A percentile compares a stretch with the other conserved stretches of the same genome.
phyloP scores from a whole-genome alignment of 2,113 vertebrate genomes.

The Phalacrocorax carbo region DNA sequence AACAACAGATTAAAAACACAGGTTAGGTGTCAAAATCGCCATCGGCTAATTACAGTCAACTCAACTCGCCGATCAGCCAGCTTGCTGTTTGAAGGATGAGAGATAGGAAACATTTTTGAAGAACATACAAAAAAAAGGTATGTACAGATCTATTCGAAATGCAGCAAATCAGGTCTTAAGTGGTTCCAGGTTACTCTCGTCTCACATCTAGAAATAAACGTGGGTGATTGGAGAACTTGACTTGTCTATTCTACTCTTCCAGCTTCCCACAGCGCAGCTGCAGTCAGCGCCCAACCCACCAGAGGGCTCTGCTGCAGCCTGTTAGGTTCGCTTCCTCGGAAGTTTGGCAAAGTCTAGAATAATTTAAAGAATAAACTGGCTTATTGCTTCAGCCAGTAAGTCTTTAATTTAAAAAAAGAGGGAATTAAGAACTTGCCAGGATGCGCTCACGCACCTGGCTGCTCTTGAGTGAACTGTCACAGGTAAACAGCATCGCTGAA shows the following conservation, averaged over 20 bases:
- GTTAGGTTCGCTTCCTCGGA: background rate
- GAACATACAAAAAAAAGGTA: slow-evolving; percentile 28
- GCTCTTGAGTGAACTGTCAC: background rate
- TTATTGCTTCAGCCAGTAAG: background rate
- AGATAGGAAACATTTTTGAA: background rate
- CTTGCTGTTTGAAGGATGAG: background rate
- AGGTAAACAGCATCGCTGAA: background rate
- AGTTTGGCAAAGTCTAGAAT: slow-evolving; percentile 33
- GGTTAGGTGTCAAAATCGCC: background rate
- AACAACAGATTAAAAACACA: background rate
- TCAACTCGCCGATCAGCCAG: background rate
- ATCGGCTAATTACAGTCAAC: background rate
- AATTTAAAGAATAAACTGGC: background rate
- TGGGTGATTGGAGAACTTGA: background rate
- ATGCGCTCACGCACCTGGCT: background rate
- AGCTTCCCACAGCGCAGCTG: background rate
- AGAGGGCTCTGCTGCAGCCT: background rate
- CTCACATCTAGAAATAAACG: background rate
- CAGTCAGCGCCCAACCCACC: background rate
- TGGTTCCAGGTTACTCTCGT: background rate
- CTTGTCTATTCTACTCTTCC: background rate
- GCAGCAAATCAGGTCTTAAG: background rate
- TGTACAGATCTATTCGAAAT: background rate
- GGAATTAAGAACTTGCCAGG: background rate
- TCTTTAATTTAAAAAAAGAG: background rate